Percentiles rank a stretch among this genome's conserved stretches.
Evolutionary conservation across 2,797 vertebrate species (phyloP).

Genomic region (Zalophus californianus): DNA sequence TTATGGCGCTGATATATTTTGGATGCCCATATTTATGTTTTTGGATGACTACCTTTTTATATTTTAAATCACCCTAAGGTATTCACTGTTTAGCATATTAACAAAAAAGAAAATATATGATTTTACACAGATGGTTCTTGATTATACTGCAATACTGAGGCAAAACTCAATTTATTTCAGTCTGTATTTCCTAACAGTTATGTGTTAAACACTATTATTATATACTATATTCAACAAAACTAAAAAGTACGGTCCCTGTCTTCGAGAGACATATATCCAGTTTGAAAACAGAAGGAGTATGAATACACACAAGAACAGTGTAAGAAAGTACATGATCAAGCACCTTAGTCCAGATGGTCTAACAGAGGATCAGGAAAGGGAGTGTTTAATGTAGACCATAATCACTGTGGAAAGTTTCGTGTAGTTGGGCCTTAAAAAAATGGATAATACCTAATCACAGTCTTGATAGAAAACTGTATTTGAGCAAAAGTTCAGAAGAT

Average conservation of each 20-base stretch:
- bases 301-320: background rate
- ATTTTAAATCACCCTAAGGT: conserved; percentile 41
- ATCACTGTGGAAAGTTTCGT: background rate
- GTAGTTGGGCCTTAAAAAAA: background rate
- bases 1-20: background rate
- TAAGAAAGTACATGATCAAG: background rate
- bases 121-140: conserved; percentile 31
- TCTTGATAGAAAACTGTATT: background rate
- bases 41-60: conserved; percentile 32
- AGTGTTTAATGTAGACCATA: background rate
- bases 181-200: background rate
- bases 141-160: conserved; percentile 50
- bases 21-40: conserved; percentile 34
- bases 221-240: background rate
- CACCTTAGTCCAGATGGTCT: background rate
- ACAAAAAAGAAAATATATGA: background rate
- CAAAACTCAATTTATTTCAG: background rate
- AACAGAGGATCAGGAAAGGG: background rate
- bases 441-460: background rate
- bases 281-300: background rate
- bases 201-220: background rate
- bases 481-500: conserved; percentile 1
- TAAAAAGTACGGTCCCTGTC: background rate
- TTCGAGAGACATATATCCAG: background rate
- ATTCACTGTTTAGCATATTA: background rate